These are phyloP conservation scores for Ispidina lecontei DNA, from an alignment of 2,797 vertebrate species.

Conservation along the genomic window DNA sequence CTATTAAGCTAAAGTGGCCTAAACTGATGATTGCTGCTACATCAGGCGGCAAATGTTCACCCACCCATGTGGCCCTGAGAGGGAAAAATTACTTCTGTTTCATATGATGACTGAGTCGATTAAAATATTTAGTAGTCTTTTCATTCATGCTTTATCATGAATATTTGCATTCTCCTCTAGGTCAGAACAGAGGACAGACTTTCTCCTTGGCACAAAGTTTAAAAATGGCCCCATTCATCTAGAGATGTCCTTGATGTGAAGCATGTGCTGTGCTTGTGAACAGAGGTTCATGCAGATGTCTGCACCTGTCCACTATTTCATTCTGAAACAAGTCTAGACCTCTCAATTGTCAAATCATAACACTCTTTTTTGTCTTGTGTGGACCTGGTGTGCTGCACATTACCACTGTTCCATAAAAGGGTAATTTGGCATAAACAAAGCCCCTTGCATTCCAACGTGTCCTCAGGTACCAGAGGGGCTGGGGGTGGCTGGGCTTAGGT, in stretches of 20 bases:
- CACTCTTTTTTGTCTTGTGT: rapidly evolving
- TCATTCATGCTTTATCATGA: slow-evolving; percentile 23
- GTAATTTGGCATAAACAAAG: too few relatives aligned
- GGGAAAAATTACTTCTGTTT: slow-evolving; percentile 56
- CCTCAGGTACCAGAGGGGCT: too few relatives aligned
- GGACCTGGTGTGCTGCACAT: background rate
- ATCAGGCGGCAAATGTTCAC: slow-evolving; percentile 59
- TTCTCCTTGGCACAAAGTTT: background rate
- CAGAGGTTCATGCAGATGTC: background rate
- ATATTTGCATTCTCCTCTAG: slow-evolving; percentile 47
- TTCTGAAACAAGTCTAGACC: background rate
- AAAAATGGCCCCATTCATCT: background rate
- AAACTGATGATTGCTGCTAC: slow-evolving; percentile 65
- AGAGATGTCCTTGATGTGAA: rapidly evolving
- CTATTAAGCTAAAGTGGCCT: slow-evolving; percentile 61
- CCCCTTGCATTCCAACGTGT: too few relatives aligned
- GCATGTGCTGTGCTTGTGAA: background rate
- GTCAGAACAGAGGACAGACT: background rate
- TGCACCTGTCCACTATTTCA: rapidly evolving
- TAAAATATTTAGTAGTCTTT: slow-evolving; percentile 69
- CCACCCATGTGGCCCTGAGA: slow-evolving; percentile 38
- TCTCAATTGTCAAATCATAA: background rate
- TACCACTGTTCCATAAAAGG: background rate
- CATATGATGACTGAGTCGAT: slow-evolving; percentile 45
- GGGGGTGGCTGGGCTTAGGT: too few relatives aligned